Evolutionary conservation across 2,797 vertebrate genomes (phyloP).

Genomic region (Orestias chungarensis): DNA sequence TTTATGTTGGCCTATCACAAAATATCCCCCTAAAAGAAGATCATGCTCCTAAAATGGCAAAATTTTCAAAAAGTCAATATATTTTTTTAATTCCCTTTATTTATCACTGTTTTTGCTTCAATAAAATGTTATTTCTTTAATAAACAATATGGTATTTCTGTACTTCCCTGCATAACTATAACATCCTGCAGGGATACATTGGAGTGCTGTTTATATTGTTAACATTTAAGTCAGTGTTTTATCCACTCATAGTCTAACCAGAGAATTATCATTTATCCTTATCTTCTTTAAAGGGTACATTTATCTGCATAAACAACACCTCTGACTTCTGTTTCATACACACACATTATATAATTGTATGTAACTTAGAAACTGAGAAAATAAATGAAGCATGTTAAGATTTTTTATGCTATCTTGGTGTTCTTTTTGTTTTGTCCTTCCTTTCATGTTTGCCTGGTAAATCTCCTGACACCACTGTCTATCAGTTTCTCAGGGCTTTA

Average conservation of each 20-base stretch:
- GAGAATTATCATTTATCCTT: slow-evolving; percentile 19
- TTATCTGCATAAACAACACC: neutral
- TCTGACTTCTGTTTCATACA: neutral
- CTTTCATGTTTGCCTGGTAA: slow-evolving; percentile 50
- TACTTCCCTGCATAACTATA: no score
- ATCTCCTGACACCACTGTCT: slow-evolving; percentile 23
- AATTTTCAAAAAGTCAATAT: no score
- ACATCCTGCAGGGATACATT: no score
- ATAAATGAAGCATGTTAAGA: slow-evolving; percentile 62
- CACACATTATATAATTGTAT: slow-evolving; percentile 20
- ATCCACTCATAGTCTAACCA: slow-evolving; percentile 14
- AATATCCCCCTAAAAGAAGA: no score
- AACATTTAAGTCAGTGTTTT: neutral
- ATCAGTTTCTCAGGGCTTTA: slow-evolving; percentile 29
- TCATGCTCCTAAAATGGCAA: no score
- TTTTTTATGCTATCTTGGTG: slow-evolving; percentile 55
- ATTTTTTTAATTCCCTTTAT: no score
- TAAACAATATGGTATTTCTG: no score
- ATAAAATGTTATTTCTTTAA: no score
- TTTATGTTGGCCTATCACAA: no score
- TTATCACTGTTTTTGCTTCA: no score
- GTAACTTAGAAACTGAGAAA: slow-evolving; percentile 49
- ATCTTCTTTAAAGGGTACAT: neutral
- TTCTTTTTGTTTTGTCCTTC: slow-evolving; percentile 45
- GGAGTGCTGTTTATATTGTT: no score